A percentile compares a stretch with the other conserved stretches of the same genome.
Evolutionary conservation across 2,113 vertebrate species (phyloP).

Genomic region (Ctenomys sociabilis): DNA sequence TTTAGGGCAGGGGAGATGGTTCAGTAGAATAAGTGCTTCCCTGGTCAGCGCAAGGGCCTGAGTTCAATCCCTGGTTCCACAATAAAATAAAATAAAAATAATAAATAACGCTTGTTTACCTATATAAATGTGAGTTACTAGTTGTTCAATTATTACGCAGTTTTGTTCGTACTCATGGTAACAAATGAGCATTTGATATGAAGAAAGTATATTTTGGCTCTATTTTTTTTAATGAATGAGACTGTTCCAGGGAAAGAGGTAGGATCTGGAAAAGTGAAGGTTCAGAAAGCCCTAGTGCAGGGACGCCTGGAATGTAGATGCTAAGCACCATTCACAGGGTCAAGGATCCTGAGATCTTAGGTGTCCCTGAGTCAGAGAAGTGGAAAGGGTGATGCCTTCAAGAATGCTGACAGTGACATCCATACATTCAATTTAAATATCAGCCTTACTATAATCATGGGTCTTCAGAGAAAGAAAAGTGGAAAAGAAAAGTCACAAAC

Average conservation of each 20-base stretch:
- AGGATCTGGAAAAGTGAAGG: neutral
- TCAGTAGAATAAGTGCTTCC: no score
- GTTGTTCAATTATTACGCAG: neutral
- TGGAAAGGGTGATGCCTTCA: neutral
- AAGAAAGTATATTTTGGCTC: neutral
- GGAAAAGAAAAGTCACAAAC: neutral
- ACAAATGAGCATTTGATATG: neutral
- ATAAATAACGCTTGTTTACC: no score
- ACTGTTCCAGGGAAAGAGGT: neutral
- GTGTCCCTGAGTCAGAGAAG: neutral
- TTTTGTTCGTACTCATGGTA: neutral
- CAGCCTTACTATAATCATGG: neutral
- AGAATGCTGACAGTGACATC: no score
- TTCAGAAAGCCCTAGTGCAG: neutral
- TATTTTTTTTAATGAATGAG: neutral
- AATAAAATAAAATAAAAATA: no score
- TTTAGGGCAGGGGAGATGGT: no score
- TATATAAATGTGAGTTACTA: neutral
- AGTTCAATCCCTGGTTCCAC: no score
- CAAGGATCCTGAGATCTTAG: neutral
- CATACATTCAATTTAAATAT: neutral
- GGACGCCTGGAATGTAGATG: fast-evolving
- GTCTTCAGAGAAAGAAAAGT: neutral
- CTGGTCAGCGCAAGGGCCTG: no score
- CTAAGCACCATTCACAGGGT: fast-evolving